Percentiles rank a stretch among this genome's conserved stretches.
Conservation (phyloP, 2,797 vertebrate genomes). For the Oreonectes daqikongensis region DNA sequence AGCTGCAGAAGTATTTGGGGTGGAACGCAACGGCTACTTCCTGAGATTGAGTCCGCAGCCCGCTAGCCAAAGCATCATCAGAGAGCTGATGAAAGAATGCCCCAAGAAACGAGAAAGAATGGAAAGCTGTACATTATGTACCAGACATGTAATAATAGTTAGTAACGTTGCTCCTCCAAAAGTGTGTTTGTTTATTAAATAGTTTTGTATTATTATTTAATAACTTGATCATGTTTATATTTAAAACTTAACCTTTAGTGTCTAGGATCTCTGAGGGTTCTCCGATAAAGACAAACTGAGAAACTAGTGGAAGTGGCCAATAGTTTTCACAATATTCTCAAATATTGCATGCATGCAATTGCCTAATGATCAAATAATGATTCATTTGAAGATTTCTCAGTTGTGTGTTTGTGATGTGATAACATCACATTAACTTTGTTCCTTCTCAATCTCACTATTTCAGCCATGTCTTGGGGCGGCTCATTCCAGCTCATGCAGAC, state of each 20-base stretch:
- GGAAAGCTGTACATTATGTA: slow-evolving; percentile 17
- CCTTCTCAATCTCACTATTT: not conserved
- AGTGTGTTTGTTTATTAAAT: too few relatives aligned
- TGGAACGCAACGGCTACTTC: slow-evolving; percentile 16
- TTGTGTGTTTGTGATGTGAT: not conserved
- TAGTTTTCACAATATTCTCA: not conserved
- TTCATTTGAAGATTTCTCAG: not conserved
- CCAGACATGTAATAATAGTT: slow-evolving; percentile 17
- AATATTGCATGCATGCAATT: not conserved
- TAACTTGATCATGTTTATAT: too few relatives aligned
- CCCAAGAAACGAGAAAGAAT: slow-evolving; percentile 28
- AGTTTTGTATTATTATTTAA: too few relatives aligned
- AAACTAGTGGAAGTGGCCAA: not conserved
- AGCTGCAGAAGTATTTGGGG: slow-evolving; percentile 28
- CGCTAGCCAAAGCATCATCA: slow-evolving; percentile 32
- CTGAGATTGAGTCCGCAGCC: slow-evolving; percentile 17
- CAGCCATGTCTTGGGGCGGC: slow-evolving; percentile 39
- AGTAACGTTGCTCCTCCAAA: not conserved
- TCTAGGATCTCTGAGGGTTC: not conserved
- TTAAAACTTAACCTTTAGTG: not conserved
- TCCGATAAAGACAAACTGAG: not conserved
- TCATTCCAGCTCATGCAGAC: slow-evolving; percentile 53
- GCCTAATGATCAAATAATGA: not conserved
- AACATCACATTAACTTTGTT: not conserved
- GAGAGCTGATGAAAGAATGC: slow-evolving; percentile 30